Base-by-base conservation (phyloP, 2,888 invertebrate genomes). In the Busseola fusca region DNA sequence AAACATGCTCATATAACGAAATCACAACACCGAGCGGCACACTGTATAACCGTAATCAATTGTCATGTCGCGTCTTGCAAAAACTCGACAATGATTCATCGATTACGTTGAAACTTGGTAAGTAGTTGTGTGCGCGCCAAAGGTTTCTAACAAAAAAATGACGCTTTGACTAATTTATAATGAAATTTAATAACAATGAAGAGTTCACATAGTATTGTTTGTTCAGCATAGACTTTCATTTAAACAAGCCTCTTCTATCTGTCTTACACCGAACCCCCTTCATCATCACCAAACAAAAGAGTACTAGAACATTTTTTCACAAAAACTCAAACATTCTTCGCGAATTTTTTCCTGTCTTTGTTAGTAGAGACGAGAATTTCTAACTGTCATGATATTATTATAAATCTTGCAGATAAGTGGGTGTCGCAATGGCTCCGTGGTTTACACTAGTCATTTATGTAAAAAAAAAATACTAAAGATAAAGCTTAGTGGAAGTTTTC, bases 381-480 rank as follows among this genome's bases (percentile, higher is more conserved):
- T 80, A 77, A 80, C 78, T 82, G 84, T 82, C 83, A 84, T 79
- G 82, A 81, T 78, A 74, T 82, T 84, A 79, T 79, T 84, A 84
- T 84, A 84, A 84, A 84, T 84, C 84, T 81, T 69, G 37, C 40
- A 84, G 84, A 84, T 84, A 84, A 84, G 84, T 84, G 77, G 72
- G 65, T 77, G 84, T 81, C 84, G 59, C 45, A 58, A 1, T 67
- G 74, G 71, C 73, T 78, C 76, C 84, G 60, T 75, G 75, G 72
- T 82, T 82, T 78, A 84, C 84, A 84, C 81, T 80, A 84, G 76
- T 78, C 74, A 80, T 77, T 80, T 80, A 71, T 72, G 64, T 69
- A 18, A 48, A 74, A 75, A 77, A 81, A 78, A 74, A 62, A 50
- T 60, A 57, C 25, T 18, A n/a, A 57, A 76, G 80, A 77, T 77